phyloP scores from a whole-genome alignment of 2,888 invertebrate genomes.

The Temnothorax ravouxi region DNA sequence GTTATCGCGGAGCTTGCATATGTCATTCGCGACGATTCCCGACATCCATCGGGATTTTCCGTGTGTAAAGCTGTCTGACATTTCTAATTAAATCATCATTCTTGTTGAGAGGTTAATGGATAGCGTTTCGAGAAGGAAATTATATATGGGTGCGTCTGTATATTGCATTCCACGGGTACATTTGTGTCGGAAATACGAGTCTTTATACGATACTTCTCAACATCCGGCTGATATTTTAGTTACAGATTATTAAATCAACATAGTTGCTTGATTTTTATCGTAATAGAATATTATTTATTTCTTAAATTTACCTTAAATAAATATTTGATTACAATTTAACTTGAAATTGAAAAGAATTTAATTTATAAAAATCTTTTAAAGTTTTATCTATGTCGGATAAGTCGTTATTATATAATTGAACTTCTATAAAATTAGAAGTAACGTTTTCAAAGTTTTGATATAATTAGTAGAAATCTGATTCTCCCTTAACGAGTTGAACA shows the following conservation, averaged over 20 bases:
- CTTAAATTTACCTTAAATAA: background rate
- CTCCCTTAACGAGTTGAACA: too few species aligned
- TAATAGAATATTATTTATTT: background rate
- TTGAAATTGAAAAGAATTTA: background rate
- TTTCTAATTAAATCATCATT: constrained; percentile 41
- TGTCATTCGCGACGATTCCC: constrained; percentile 41
- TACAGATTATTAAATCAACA: background rate
- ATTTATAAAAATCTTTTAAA: background rate
- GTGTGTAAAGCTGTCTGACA: constrained; percentile 66
- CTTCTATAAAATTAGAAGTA: background rate
- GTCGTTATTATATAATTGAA: background rate
- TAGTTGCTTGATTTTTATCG: background rate
- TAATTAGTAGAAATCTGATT: too few species aligned
- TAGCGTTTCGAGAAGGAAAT: constrained; percentile 16
- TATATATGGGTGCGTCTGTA: background rate
- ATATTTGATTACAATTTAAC: background rate
- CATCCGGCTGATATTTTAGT: background rate
- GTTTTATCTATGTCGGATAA: background rate
- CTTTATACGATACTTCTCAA: background rate
- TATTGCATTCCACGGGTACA: background rate
- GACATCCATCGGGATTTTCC: constrained; percentile 66
- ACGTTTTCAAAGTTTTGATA: background rate
- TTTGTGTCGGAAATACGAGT: background rate
- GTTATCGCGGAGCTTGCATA: constrained; percentile 41
- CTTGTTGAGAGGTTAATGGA: constrained; percentile 24